Conservation (phyloP, 2,797 vertebrate species). For the Poeciliopsis gracilis region DNA sequence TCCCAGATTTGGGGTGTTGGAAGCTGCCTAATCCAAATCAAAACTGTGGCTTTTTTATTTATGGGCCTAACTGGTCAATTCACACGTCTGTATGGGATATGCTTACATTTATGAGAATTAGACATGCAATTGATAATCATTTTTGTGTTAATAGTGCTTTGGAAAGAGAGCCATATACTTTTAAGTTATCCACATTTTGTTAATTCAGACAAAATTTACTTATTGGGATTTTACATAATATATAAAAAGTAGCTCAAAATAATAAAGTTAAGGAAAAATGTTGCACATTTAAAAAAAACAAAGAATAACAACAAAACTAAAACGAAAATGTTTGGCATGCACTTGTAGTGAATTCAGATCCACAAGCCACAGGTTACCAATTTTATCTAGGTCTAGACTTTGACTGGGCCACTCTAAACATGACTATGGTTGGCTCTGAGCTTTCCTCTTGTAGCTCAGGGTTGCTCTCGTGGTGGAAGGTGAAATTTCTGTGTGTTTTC, state of each 20-base stretch:
- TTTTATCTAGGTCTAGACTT: not conserved
- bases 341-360: not conserved
- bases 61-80: constrained; percentile 25
- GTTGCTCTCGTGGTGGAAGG: not conserved
- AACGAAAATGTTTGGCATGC: not conserved
- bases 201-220: not conserved
- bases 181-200: not conserved
- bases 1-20: constrained; percentile 56
- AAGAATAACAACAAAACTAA: not conserved
- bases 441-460: not conserved
- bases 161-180: not conserved
- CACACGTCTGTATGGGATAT: constrained; percentile 11
- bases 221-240: not conserved
- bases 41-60: constrained; percentile 60
- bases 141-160: constrained; percentile 10
- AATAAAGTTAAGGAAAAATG: not conserved
- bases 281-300: not conserved
- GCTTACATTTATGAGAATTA: constrained; percentile 21
- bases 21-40: constrained; percentile 44
- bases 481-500: not conserved
- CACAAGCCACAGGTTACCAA: not conserved
- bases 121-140: constrained; percentile 28
- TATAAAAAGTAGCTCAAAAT: not conserved
- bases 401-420: not conserved
- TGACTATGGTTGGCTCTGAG: not conserved